Base-by-base conservation (phyloP, 2,888 invertebrate species). In the Cantharis nigra region DNA sequence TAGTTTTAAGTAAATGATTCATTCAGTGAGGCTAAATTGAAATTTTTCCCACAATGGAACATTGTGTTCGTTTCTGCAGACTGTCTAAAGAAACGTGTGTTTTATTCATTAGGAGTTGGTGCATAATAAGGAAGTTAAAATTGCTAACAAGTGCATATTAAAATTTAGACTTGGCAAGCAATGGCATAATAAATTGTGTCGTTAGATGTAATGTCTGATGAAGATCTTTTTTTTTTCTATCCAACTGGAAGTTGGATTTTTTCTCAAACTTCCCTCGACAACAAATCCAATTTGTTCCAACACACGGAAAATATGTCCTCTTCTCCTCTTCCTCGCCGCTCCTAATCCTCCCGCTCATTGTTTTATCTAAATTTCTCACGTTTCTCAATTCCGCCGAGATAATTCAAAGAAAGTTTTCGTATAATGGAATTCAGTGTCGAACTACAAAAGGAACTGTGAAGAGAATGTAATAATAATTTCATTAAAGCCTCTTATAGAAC, bases 121-220 rank as follows among this genome's bases (percentile, higher is more conserved):
- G 72, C 72, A 76, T 76, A 74, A 77, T 74, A 64, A 77, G 77
- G 77, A 77, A 71, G 74, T 77, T 71, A 71, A 78, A 78, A 78
- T 78, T 75, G 75, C 75, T 26, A 72, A 64, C 76, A 23, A 72
- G 72, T 76, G 76, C 72, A 72, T 72, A 72, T 72, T 76, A 72
- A 72, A 76, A 76, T 76, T 76, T 69, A 63, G 69, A 72, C 63
- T 76, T 63, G 18, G 65, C 65, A 23, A 67, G 26, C 65, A 23
- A 20, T 67, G 26, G n/a, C 26, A 67, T 67, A 67, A 67, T 67
- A 67, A 67, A 67, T 67, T 67, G n/a, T 67, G 49, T 49, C 49
- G 49, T 49, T 49, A 49, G 49, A n/a, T 49, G 49, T 49, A n/a
- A n/a, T 4, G 49, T 49, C 49, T 9, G 49, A 49, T 49, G 49